Base-by-base conservation (phyloP, 2,113 vertebrate species). In the Neogobius melanostomus region DNA sequence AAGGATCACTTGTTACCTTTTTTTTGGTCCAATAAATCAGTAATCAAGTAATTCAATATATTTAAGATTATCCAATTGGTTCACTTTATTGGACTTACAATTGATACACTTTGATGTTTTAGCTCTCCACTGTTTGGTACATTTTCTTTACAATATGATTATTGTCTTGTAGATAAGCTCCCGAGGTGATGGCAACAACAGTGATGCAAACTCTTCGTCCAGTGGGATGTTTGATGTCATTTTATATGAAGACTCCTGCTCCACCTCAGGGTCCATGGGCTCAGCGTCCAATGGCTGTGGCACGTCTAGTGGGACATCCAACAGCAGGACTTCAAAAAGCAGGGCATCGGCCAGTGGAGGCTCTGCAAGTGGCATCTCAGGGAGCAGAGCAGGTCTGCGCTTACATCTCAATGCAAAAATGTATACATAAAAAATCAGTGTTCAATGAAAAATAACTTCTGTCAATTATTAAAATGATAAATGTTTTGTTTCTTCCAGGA, bases 221-320 rank as follows among this genome's bases (percentile, higher is more conserved):
- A 96, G 94, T 6, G 95, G 94, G 80, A 85, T 99, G 62, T 89
- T 99, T 65, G 94, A 94, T 79, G 93, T 97, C 63, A 83, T 99
- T 7, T 92, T 98, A 54, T 94, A 92, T 0, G 94, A 95, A 73
- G 95, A 95, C 88, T 94, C 95, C 0, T 93, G 83, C 57, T 98
- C 95, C 77, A 92, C 91, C 21, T 93, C 92, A 0, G 93, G 94
- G 5, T 98, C 95, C 9, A 91, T 97, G 84, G 95, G 93, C 43
- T 98, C 95, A 0, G 89, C 91, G 1, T 98, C 94, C 0, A 94
- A 94, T 12, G 95, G 93, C 77, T 94, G 93, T 12, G 85, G 78
- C 2, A 90, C 87, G 0, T 90, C 91, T 54, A 91, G 85, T n/a
- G 81, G 88, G 68, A 91, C 69, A 0, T 91, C 85, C 44, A 82